A percentile compares a stretch with the other conserved stretches of the same genome.
Evolutionary conservation across 2,113 vertebrate genomes (phyloP).

Genomic region (Chaetops frenatus): DNA sequence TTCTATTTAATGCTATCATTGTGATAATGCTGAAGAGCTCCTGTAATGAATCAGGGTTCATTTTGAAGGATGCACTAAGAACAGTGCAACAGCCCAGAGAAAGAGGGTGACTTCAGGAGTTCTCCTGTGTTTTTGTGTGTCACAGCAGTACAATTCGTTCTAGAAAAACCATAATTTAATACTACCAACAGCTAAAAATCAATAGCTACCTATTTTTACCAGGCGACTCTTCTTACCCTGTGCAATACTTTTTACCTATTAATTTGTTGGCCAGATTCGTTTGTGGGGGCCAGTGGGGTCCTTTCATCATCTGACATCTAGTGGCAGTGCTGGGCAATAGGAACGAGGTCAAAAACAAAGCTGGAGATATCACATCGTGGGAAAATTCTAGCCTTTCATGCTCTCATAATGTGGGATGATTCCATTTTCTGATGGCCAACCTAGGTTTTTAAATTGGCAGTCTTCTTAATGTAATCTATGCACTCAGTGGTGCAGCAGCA

Average conservation of each 20-base stretch:
- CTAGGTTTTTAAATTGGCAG: accelerated
- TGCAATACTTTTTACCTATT: background rate
- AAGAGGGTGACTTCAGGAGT: background rate
- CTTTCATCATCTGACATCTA: constrained; percentile 23
- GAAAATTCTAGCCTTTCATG: background rate
- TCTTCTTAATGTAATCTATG: background rate
- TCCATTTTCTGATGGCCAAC: background rate
- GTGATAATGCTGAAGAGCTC: background rate
- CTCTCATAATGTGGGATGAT: background rate
- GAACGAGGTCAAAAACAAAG: background rate
- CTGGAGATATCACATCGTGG: accelerated
- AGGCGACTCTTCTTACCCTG: accelerated
- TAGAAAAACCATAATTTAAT: background rate
- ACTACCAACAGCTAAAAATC: background rate
- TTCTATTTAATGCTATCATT: background rate
- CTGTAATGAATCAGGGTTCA: background rate
- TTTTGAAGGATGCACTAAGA: background rate
- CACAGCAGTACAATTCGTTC: background rate
- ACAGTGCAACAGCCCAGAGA: background rate
- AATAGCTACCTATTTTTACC: background rate
- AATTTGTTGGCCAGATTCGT: background rate
- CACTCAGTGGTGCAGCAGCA: background rate
- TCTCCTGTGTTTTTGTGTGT: background rate
- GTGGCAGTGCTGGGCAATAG: background rate
- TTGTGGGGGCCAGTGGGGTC: accelerated